Evolutionary conservation across 2,113 vertebrate genomes (phyloP), one percentile per base, ranked within the genome.

Genomic region (Lagopus leucura): DNA sequence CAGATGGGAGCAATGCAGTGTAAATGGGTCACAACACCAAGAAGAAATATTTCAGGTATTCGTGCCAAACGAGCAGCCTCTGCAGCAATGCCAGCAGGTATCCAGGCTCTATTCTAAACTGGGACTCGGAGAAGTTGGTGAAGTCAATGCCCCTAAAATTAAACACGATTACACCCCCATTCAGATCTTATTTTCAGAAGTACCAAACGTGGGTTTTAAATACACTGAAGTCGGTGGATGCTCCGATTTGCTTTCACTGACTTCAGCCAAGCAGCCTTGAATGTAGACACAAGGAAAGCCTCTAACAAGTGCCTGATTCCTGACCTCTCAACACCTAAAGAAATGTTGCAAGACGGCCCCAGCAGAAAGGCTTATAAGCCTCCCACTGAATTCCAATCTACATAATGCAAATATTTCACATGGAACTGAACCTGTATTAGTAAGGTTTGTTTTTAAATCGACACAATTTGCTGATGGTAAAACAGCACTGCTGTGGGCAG

Each of bases 231-330:
- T 63, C 11, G 38, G 52, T 1, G 25, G 55, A 54, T 63, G 80
- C 27, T 47, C 47, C 34, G 19, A 8, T 38, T 55, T 13, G 38
- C 1, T 0, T 22, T 13, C 43, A 19, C 10, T 7, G 47, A 10
- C 27, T 25, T 10, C 43, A 77, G 40, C 30, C 12, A 40, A n/a
- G 13, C 8, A 7, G n/a, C 13, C 9, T 34, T 12, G 45, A 21
- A n/a, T 2, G 1, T 0, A 58, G 64, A 42, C 6, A 5, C 0
- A 5, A 22, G n/a, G n/a, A 80, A 21, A 10, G 15, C 8, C 22
- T 19, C 2, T 6, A 28, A 17, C 0, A 1, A 0, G 63, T 22
- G 47, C 47, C 47, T 22, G 3, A 48, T 22, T 48, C 22, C 47
- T 48, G 47, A 22, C 47, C 47, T 48, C 47, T 48, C 47, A 48